These are phyloP conservation scores for Myripristis jacobus DNA, from an alignment of 2,797 vertebrate species.

Conservation along the genomic window DNA sequence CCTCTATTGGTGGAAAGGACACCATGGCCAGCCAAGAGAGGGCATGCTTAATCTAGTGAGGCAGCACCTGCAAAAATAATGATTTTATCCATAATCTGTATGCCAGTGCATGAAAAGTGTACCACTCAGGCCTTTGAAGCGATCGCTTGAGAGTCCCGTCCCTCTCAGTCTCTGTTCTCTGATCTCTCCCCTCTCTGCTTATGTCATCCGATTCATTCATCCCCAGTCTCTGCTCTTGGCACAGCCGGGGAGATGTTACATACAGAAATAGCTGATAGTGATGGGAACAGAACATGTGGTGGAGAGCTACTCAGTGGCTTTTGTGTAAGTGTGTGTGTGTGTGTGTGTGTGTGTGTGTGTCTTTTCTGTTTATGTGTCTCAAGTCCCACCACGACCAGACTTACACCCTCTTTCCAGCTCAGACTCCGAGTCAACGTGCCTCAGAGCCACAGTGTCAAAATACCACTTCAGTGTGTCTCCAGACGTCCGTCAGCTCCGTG, in stretches of 20 bases:
- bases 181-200: constrained; percentile 28
- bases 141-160: constrained; percentile 12
- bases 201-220: constrained; percentile 19
- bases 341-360: too few relatives aligned
- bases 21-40: constrained; percentile 32
- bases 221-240: constrained; percentile 18
- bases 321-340: not conserved
- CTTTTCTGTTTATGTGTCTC: constrained; percentile 1
- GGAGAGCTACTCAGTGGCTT: not conserved
- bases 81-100: constrained; percentile 45
- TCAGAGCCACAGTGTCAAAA: not conserved
- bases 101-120: constrained; percentile 11
- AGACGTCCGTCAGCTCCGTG: not conserved
- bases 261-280: not conserved
- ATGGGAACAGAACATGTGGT: not conserved
- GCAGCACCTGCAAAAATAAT: constrained; percentile 45
- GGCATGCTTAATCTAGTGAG: constrained; percentile 36
- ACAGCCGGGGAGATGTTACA: not conserved
- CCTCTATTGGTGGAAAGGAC: constrained; percentile 20
- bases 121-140: constrained; percentile 13
- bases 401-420: not conserved
- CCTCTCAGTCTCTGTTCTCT: constrained; percentile 17
- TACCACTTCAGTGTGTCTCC: not conserved
- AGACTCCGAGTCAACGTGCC: constrained; percentile 2
- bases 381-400: not conserved